Evolutionary conservation across 2,113 vertebrate genomes (phyloP).

Genomic region (Microtus ochrogaster): DNA sequence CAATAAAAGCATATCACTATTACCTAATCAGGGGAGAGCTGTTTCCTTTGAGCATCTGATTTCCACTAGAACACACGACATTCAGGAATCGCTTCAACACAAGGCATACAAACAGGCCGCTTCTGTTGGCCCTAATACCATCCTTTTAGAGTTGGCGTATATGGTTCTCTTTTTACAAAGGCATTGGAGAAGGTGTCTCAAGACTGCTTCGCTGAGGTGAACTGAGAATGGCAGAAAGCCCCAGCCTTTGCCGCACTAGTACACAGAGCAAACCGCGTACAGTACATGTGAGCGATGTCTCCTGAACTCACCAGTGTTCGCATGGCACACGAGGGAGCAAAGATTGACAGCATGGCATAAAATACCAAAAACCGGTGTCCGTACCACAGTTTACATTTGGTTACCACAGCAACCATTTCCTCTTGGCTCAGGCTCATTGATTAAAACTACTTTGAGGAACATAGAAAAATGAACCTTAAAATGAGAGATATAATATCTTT

Average conservation of each 20-base stretch:
- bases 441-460: neutral
- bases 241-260: neutral
- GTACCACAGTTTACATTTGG: neutral
- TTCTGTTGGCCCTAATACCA: neutral
- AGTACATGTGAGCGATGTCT: neutral
- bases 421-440: conserved; percentile 4
- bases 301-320: neutral
- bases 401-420: neutral
- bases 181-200: neutral
- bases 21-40: conserved; percentile 82
- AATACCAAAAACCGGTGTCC: neutral
- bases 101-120: conserved; percentile 6
- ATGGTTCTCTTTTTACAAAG: conserved; percentile 20
- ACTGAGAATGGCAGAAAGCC: neutral
- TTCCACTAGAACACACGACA: conserved; percentile 45
- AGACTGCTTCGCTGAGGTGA: neutral
- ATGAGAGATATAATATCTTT: neutral
- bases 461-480: conserved; percentile 46
- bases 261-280: neutral
- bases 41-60: conserved; percentile 77
- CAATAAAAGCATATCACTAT: conserved; percentile 83
- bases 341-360: neutral
- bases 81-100: conserved; percentile 6
- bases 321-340: neutral
- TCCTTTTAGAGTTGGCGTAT: neutral